Percentiles rank a stretch among this genome's conserved stretches.
Conservation (phyloP, 2,797 vertebrate genomes). For the Ptychadena robeensis region DNA sequence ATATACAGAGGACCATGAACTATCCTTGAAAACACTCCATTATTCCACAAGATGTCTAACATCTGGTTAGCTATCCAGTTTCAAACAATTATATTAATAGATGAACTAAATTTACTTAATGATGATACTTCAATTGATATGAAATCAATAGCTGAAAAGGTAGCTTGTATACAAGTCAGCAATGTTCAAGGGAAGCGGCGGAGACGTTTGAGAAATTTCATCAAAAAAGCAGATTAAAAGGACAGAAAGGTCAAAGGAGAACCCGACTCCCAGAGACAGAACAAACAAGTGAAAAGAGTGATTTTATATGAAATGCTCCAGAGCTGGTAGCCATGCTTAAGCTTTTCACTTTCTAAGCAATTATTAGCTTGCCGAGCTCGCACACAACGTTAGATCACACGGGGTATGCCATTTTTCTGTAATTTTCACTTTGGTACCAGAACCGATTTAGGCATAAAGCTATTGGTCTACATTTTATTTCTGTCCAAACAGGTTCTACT, state of each 20-base stretch:
- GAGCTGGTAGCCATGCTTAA: conserved; percentile 57
- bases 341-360: conserved; percentile 67
- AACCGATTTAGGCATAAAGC: conserved; percentile 34
- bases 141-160: conserved; percentile 37
- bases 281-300: conserved; percentile 55
- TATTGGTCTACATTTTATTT: too few relatives aligned
- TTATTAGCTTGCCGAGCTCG: conserved; percentile 70
- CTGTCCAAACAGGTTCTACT: too few relatives aligned
- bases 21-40: neutral
- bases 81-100: neutral
- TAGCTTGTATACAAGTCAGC: conserved; percentile 8
- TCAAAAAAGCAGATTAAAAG: conserved; percentile 60
- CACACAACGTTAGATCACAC: conserved; percentile 67
- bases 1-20: neutral
- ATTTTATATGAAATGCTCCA: conserved; percentile 51
- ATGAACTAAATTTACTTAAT: neutral
- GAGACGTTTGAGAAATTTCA: conserved; percentile 36
- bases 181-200: conserved; percentile 22
- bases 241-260: conserved; percentile 43
- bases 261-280: conserved; percentile 21
- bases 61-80: neutral
- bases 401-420: conserved; percentile 68
- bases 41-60: neutral
- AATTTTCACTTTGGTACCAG: conserved; percentile 61
- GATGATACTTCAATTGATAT: conserved; percentile 7